phyloP scores from a whole-genome alignment of 1,140 invertebrate species.

The Bombyx mori region ASM3026992v2 NC_085112.1:6619501-6620000 shows the following conservation, averaged over 20 bases:
- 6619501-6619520: slow-evolving; percentile 31
- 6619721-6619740: slow-evolving; percentile 44
- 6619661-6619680: slow-evolving; percentile 57
- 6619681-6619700: slow-evolving; percentile 64
- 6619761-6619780: too few relatives aligned
- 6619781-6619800: too few relatives aligned
- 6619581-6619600: slow-evolving; percentile 18
- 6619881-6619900: too few relatives aligned
- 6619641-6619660: slow-evolving; percentile 34
- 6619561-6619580: slow-evolving; percentile 29
- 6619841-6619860: neutral
- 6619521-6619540: slow-evolving; percentile 22
- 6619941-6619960: too few relatives aligned
- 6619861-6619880: too few relatives aligned
- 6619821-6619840: slow-evolving; percentile 9
- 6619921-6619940: too few relatives aligned
- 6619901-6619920: too few relatives aligned
- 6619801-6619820: slow-evolving; percentile 4
- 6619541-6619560: slow-evolving; percentile 30
- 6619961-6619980: too few relatives aligned
- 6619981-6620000: too few relatives aligned
- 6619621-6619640: slow-evolving; percentile 44
- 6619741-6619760: neutral
- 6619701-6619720: slow-evolving; percentile 61
- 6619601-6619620: slow-evolving; percentile 37